A percentile compares a stretch with the other conserved stretches of the same genome.
Evolutionary conservation across 2,797 vertebrate genomes (phyloP).

Genomic region (Lagocephalus sceleratus): DNA sequence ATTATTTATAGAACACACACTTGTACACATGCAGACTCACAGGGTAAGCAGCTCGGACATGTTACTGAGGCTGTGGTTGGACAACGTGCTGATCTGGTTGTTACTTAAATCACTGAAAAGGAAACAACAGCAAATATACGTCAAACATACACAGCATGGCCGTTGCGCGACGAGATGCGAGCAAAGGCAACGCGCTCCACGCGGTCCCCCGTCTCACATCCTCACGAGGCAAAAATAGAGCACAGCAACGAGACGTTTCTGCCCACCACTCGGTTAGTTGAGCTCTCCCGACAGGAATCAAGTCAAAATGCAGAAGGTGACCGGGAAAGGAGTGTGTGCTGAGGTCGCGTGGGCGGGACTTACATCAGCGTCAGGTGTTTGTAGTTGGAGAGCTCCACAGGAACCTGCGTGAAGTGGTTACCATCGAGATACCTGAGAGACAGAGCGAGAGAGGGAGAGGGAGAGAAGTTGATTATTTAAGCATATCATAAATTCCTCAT

Average conservation of each 20-base stretch:
- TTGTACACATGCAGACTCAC: conserved; percentile 84
- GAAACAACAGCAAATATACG: conserved; percentile 69
- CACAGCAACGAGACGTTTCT: conserved; percentile 9
- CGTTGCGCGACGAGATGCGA: conserved; percentile 18
- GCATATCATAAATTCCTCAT: conserved; percentile 68
- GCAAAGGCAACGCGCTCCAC: conserved; percentile 30
- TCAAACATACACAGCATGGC: conserved; percentile 55
- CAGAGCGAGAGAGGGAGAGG: conserved; percentile 6
- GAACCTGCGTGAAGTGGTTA: conserved; percentile 95
- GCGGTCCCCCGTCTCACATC: conserved; percentile 22
- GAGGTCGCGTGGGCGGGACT: conserved; percentile 65
- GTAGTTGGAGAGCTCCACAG: conserved; percentile 93
- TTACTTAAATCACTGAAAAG: conserved; percentile 98
- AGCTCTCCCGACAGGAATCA: conserved; percentile 26
- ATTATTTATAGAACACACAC: background rate
- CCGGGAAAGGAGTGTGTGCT: background rate
- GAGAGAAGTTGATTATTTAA: conserved; percentile 56
- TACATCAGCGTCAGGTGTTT: conserved; percentile 97
- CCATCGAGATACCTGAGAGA: conserved; percentile 90
- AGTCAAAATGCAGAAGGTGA: conserved; percentile 14
- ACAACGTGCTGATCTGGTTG: conserved; percentile 99
- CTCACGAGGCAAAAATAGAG: conserved; percentile 12
- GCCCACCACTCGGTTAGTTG: conserved; percentile 39
- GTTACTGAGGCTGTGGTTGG: conserved; percentile 99
- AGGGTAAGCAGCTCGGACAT: conserved; percentile 98